These are phyloP conservation scores for Belonocnema kinseyi DNA, from an alignment of 1,140 invertebrate genomes.

Conservation along the genomic window DNA sequence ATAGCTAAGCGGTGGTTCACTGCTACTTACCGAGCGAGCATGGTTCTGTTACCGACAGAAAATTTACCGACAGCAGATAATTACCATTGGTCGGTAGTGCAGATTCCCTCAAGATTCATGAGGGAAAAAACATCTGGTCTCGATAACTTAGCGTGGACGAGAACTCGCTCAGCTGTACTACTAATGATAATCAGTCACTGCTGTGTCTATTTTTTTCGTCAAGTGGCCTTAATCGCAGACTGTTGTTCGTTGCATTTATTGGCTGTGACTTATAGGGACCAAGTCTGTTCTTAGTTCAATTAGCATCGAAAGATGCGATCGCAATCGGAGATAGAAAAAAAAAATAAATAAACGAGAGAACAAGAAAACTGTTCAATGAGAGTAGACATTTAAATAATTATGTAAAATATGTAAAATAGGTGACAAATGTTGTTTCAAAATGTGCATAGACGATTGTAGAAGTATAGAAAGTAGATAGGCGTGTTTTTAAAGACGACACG, in stretches of 20 bases:
- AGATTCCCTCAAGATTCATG: too few relatives aligned
- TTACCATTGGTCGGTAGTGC: too few relatives aligned
- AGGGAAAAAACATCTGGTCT: too few relatives aligned
- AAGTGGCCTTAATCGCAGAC: constrained; percentile 73
- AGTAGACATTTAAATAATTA: not conserved
- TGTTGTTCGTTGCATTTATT: constrained; percentile 74
- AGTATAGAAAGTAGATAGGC: not conserved
- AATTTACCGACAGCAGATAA: too few relatives aligned
- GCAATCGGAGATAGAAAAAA: not conserved
- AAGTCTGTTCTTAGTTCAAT: constrained; percentile 55
- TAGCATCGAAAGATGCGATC: constrained; percentile 11
- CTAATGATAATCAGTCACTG: constrained; percentile 4
- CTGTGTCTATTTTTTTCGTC: constrained; percentile 47
- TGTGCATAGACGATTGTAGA: not conserved
- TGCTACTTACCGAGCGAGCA: too few relatives aligned
- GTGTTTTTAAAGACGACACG: not conserved
- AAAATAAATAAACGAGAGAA: too few relatives aligned
- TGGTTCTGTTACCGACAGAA: too few relatives aligned
- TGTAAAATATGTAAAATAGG: not conserved
- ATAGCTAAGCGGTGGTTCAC: too few relatives aligned
- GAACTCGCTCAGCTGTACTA: too few relatives aligned
- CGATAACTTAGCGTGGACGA: too few relatives aligned
- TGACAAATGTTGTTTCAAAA: not conserved
- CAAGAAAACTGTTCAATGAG: constrained; percentile 6
- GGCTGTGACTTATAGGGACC: constrained; percentile 76